phyloP scores from a whole-genome alignment of 2,888 invertebrate species.

The Lissocephala sabroskyi region DNA sequence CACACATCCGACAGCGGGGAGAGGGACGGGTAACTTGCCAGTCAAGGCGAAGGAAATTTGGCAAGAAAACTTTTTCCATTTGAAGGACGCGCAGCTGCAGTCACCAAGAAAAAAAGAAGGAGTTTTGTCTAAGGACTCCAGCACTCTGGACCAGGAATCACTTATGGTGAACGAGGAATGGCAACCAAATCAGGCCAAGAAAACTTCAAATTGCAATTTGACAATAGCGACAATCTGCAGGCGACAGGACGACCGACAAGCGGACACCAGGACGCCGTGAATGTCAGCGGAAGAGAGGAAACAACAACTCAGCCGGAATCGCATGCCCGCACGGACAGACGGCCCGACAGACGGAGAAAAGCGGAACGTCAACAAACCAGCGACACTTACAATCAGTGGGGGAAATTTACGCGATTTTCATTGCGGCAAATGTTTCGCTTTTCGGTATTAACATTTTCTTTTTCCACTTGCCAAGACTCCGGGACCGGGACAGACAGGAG shows the following conservation, averaged over 20 bases:
- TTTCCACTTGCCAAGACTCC: constrained; percentile 29
- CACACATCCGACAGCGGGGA: constrained; percentile 15
- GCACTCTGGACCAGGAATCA: no score
- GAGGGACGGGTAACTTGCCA: constrained; percentile 8
- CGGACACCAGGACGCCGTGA: background rate
- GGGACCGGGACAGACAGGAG: background rate
- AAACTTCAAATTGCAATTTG: constrained; percentile 55
- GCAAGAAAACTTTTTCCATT: constrained; percentile 52
- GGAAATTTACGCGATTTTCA: constrained; percentile 65
- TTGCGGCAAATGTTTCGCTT: constrained; percentile 62
- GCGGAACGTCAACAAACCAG: constrained; percentile 29
- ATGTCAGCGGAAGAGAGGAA: constrained; percentile 10
- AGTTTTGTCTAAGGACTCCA: no score
- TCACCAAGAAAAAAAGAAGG: no score
- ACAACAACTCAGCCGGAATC: constrained; percentile 27
- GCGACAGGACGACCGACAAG: no score
- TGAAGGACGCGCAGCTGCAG: constrained; percentile 51
- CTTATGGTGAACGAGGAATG: no score
- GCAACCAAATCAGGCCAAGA: constrained; percentile 49
- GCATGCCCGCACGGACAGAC: background rate
- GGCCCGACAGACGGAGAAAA: background rate
- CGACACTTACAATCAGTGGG: constrained; percentile 62
- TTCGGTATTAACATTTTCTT: constrained; percentile 64
- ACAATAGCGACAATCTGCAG: constrained; percentile 65
- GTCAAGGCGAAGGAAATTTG: constrained; percentile 1